Evolutionary conservation across 2,888 invertebrate species (phyloP).

Genomic region (Eupeodes latifasciatus): DNA sequence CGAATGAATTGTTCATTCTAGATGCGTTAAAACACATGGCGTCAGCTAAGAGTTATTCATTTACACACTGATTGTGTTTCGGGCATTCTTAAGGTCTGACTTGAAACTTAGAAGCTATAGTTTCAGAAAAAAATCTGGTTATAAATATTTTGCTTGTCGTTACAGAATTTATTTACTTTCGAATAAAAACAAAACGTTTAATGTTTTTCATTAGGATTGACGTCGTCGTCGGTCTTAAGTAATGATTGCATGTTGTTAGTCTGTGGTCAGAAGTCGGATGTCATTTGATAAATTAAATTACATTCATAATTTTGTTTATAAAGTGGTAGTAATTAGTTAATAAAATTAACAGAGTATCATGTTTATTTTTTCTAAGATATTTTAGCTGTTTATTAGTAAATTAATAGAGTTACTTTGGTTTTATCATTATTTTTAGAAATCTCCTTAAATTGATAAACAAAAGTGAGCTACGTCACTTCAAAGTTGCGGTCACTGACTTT

Average conservation of each 20-base stretch:
- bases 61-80: neutral
- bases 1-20: constrained; percentile 22
- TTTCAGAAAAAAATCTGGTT: neutral
- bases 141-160: neutral
- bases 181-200: constrained; percentile 29
- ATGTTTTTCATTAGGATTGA: constrained; percentile 29
- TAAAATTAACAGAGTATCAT: too few relatives aligned
- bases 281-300: neutral
- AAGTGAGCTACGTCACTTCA: too few relatives aligned
- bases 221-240: neutral
- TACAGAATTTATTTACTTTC: constrained; percentile 48
- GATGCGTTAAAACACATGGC: neutral
- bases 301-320: too few relatives aligned
- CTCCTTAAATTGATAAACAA: too few relatives aligned
- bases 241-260: constrained; percentile 5
- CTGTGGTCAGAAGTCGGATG: neutral
- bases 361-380: too few relatives aligned
- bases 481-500: too few relatives aligned
- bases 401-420: too few relatives aligned
- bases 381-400: too few relatives aligned
- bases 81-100: neutral
- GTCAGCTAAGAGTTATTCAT: constrained; percentile 5
- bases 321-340: too few relatives aligned
- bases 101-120: neutral
- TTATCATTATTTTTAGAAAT: too few relatives aligned